Evolutionary conservation across 2,113 vertebrate genomes (phyloP).

Genomic region (Cynocephalus volans): DNA sequence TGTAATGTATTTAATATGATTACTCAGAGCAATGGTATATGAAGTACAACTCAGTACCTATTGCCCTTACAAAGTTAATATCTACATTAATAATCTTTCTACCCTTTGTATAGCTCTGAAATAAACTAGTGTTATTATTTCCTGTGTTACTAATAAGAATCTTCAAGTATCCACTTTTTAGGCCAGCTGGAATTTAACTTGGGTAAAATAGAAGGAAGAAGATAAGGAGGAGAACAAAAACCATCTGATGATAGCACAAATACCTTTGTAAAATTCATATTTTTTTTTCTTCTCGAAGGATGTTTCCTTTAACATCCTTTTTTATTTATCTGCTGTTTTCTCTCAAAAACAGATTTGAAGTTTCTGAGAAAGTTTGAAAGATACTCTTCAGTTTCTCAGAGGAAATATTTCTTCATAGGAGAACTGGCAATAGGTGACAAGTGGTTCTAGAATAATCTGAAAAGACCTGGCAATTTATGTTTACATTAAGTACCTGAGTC

Average conservation of each 20-base stretch:
- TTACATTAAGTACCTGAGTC: background rate
- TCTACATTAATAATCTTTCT: conserved; percentile 60
- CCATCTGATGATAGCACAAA: background rate
- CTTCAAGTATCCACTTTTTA: conserved; percentile 17
- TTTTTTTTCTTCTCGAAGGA: background rate
- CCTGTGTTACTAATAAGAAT: conserved; percentile 59
- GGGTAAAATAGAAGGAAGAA: background rate
- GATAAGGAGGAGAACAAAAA: background rate
- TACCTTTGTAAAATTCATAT: background rate
- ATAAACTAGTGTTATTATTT: conserved; percentile 38
- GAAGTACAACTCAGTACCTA: conserved; percentile 65
- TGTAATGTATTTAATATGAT: conserved; percentile 75
- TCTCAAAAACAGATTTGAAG: background rate
- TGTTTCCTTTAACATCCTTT: background rate
- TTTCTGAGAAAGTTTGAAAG: background rate
- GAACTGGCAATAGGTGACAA: background rate
- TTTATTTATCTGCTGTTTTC: background rate
- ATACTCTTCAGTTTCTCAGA: background rate
- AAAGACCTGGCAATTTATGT: background rate
- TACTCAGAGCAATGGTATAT: conserved; percentile 72
- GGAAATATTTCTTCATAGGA: background rate
- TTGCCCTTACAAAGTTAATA: conserved; percentile 66
- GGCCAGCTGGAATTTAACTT: conserved; percentile 5
- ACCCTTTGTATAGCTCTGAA: conserved; percentile 56
- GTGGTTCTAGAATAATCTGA: background rate